phyloP scores from a whole-genome alignment of 2,113 vertebrate genomes.

The Cepphus grylle region DNA sequence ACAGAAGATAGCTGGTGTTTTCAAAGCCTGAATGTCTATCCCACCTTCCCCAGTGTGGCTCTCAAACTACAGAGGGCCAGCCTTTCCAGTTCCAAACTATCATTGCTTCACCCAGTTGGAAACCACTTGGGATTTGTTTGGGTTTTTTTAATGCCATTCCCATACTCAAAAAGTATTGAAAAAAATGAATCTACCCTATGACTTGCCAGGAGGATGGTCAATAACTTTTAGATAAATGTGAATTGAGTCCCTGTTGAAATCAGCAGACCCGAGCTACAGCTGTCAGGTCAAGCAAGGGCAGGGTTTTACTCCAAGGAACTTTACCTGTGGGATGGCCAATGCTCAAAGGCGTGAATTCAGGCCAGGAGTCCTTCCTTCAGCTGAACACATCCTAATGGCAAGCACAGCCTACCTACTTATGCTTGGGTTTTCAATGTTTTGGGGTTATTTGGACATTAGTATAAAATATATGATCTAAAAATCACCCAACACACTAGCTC shows the following conservation, averaged over 20 bases:
- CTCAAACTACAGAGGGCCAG: neutral
- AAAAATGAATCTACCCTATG: neutral
- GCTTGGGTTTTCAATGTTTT: neutral
- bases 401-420: neutral
- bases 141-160: neutral
- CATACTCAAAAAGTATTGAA: neutral
- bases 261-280: neutral
- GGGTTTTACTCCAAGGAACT: neutral
- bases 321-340: neutral
- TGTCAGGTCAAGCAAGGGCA: neutral
- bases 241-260: neutral
- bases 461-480: neutral
- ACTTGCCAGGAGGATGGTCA: neutral
- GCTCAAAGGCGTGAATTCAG: neutral
- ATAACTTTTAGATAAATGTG: neutral
- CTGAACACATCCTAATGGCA: neutral
- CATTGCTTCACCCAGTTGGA: neutral
- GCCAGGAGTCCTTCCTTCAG: neutral
- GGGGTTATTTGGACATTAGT: neutral
- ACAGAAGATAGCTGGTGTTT: conserved; percentile 15
- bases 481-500: neutral
- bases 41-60: neutral
- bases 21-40: neutral
- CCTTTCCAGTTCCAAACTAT: neutral
- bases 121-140: neutral